Percentiles rank a stretch among this genome's conserved stretches.
Evolutionary conservation across 2,797 vertebrate species (phyloP).

Genomic region (Rhinatrema bivittatum): DNA sequence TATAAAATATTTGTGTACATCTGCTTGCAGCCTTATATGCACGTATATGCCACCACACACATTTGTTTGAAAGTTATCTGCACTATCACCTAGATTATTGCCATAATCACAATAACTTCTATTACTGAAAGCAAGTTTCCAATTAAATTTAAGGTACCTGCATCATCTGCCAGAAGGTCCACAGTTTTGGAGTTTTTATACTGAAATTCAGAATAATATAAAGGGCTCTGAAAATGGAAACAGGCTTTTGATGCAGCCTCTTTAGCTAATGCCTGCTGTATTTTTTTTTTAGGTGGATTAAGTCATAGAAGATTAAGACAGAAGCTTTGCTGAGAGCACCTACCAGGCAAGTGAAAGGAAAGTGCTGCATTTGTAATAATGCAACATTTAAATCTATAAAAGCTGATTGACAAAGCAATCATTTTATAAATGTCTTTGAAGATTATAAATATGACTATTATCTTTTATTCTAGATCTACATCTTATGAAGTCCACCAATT

Average conservation of each 20-base stretch:
- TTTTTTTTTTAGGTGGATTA: constrained; percentile 49
- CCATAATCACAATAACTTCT: not conserved
- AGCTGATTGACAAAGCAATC: constrained; percentile 45
- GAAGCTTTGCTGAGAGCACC: constrained; percentile 32
- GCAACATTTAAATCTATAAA: constrained; percentile 36
- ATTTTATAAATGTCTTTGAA: constrained; percentile 32
- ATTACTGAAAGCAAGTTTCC: no score
- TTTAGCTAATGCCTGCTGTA: constrained; percentile 30
- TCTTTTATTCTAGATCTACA: constrained; percentile 32
- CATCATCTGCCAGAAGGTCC: constrained; percentile 41
- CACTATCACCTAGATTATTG: no score
- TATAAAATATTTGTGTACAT: no score
- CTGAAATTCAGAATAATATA: constrained; percentile 15
- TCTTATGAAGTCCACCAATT: constrained; percentile 35
- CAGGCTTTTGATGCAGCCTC: constrained; percentile 22
- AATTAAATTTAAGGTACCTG: constrained; percentile 30
- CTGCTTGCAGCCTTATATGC: no score
- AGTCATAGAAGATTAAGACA: constrained; percentile 46
- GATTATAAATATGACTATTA: constrained; percentile 36
- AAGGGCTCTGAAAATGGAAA: constrained; percentile 19
- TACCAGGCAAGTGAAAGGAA: constrained; percentile 31
- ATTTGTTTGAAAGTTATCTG: no score
- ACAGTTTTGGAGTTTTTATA: constrained; percentile 25
- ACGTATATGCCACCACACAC: no score
- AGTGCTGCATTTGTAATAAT: constrained; percentile 31